Percentiles rank a stretch among this genome's conserved stretches.
Conservation (phyloP, 2,113 vertebrate genomes). For the Helogale parvula region DNA sequence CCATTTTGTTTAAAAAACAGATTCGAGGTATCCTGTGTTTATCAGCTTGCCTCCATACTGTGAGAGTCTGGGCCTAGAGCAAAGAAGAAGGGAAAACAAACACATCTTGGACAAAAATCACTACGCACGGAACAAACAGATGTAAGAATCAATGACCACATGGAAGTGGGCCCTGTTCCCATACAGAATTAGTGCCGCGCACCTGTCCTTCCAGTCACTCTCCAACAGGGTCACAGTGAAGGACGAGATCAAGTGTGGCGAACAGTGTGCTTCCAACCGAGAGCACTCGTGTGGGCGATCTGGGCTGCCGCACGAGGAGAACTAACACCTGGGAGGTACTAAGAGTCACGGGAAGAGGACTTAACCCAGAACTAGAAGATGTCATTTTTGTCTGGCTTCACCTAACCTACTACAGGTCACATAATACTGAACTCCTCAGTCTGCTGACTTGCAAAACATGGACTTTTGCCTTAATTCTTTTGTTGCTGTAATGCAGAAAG, state of each 20-base stretch:
- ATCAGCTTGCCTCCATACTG: slow-evolving; percentile 97
- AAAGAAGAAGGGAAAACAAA: slow-evolving; percentile 48
- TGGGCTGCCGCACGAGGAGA: neutral
- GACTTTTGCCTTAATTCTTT: neutral
- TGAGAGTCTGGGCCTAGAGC: slow-evolving; percentile 95
- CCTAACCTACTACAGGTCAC: neutral
- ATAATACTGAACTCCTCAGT: neutral
- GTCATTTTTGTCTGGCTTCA: neutral
- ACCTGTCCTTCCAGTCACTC: neutral
- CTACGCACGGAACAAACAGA: neutral
- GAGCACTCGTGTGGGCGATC: neutral
- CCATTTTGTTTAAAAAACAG: slow-evolving; percentile 99
- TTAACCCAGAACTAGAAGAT: neutral
- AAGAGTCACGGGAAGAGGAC: neutral
- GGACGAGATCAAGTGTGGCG: neutral
- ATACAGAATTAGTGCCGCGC: neutral
- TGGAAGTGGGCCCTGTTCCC: neutral
- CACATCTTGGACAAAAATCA: neutral
- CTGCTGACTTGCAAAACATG: neutral
- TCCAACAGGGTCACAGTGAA: neutral
- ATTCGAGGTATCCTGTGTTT: slow-evolving; percentile 95
- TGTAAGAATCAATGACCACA: neutral
- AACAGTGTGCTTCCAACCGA: neutral
- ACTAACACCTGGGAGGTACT: neutral
- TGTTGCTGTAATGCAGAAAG: neutral